These are phyloP conservation scores for Dallia pectoralis DNA, from an alignment of 2,797 vertebrate species.

Conservation along the genomic window DNA sequence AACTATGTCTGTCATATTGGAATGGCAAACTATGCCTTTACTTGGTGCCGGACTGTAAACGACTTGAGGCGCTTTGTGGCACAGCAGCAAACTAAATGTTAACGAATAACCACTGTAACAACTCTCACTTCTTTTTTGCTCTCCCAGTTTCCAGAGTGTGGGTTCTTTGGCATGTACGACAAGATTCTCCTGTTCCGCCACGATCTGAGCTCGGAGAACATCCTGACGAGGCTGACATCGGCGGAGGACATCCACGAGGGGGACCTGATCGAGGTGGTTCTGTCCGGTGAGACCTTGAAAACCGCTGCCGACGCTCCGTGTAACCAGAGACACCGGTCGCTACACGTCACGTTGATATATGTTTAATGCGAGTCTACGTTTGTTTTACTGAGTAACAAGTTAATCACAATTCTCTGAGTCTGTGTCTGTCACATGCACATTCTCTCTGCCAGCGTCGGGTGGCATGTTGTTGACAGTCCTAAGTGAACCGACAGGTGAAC, in stretches of 20 bases:
- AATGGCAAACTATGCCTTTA: background rate
- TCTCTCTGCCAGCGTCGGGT: constrained; percentile 23
- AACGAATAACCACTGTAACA: background rate
- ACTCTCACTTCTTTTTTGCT: constrained; percentile 12
- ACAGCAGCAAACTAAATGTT: background rate
- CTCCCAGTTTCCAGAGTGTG: constrained; percentile 88
- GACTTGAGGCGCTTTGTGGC: background rate
- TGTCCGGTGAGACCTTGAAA: constrained; percentile 76
- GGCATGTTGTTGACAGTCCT: constrained; percentile 23
- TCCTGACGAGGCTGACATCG: constrained; percentile 84
- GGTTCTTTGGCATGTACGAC: constrained; percentile 91
- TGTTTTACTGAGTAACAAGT: background rate
- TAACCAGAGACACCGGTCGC: background rate
- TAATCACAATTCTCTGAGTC: background rate
- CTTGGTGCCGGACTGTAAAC: background rate
- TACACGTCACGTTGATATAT: background rate
- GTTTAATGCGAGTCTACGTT: background rate
- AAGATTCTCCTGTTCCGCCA: constrained; percentile 93
- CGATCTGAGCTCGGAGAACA: constrained; percentile 87
- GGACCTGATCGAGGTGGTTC: constrained; percentile 78
- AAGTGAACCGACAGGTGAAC: constrained; percentile 30
- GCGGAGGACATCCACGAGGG: constrained; percentile 86
- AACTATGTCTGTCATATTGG: background rate
- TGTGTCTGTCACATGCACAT: constrained; percentile 10
- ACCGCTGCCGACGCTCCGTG: background rate